Evolutionary conservation across 1,140 invertebrate species (phyloP).

Genomic region (Saccostrea glomerata): DNA sequence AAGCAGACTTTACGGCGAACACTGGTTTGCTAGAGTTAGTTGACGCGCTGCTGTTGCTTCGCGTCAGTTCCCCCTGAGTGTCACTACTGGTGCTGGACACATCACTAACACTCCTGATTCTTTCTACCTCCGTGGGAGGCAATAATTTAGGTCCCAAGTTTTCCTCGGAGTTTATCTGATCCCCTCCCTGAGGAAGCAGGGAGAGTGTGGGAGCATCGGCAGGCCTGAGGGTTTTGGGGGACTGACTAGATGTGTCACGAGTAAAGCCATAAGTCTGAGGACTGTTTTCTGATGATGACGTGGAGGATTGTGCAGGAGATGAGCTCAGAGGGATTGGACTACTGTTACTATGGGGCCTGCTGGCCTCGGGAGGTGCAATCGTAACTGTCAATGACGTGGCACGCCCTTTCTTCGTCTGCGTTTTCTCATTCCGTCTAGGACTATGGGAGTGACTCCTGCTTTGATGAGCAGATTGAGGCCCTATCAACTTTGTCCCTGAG

Average conservation of each 20-base stretch:
- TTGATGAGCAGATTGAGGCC: slow-evolving; percentile 39
- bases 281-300: no score
- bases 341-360: slow-evolving; percentile 64
- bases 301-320: slow-evolving; percentile 48
- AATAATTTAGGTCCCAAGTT: slow-evolving; percentile 66
- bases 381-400: slow-evolving; percentile 56
- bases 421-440: slow-evolving; percentile 60
- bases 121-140: slow-evolving; percentile 62
- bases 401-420: slow-evolving; percentile 53
- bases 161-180: slow-evolving; percentile 26
- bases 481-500: slow-evolving; percentile 44
- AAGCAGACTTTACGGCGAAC: slow-evolving; percentile 55
- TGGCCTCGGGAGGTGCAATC: slow-evolving; percentile 47
- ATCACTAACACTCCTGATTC: slow-evolving; percentile 56
- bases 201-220: slow-evolving; percentile 70
- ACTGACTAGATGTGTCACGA: slow-evolving; percentile 63
- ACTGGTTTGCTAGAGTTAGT: slow-evolving; percentile 51
- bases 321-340: slow-evolving; percentile 57
- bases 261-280: slow-evolving; percentile 53
- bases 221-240: slow-evolving; percentile 72
- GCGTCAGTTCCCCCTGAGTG: slow-evolving; percentile 35
- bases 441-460: slow-evolving; percentile 70
- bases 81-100: slow-evolving; percentile 51
- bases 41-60: slow-evolving; percentile 40
- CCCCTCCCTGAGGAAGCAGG: slow-evolving; percentile 53